Base-by-base conservation (phyloP, 2,113 vertebrate species). In the Gallinago paraguaiae region DNA sequence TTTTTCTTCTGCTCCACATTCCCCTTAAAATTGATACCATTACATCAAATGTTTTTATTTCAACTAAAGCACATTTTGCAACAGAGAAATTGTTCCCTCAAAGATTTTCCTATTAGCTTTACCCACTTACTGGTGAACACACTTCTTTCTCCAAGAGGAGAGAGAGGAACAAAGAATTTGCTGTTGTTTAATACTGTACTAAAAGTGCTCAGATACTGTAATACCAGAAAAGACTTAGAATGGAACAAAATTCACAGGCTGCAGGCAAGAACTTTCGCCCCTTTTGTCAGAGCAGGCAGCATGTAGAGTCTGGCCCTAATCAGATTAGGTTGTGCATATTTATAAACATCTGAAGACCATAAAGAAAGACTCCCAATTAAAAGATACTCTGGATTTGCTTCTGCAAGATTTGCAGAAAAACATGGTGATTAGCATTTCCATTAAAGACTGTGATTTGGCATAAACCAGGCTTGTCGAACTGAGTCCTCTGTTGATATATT, bases 301-400 rank as follows among this genome's bases (percentile, higher is more conserved):
- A 80, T 89, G 96, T 92, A 95, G 93, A 92, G 74, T 91, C 95
- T 93, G 95, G 92, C 86, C 93, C 81, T 94, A 93, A 96, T 96
- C 93, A 92, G 88, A 92, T 95, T 93, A 97, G 86, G 71, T 95
- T 89, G 84, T 80, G 65, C 88, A 72, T 86, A 93, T 94, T 96
- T 96, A 94, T 94, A 94, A 95, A 96, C 92, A 95, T 96, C 91
- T 96, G 91, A 96, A 96, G 86, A 72, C 91, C 94, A 91, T 94
- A 93, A 96, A 96, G 95, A 93, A 93, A 95, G 88, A 11, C 70
- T 96, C 80, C 48, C 93, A 94, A 92, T 96, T 95, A 96, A 96
- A 95, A 96, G 90, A 91, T 91, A 85, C 82, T 88, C 90, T 87
- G 93, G 88, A 95, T 96, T 96, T 97, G 67, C 83, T 96, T 96